Evolutionary conservation across 1,140 invertebrate species (phyloP).

Genomic region (Chrysomallon squamiferum): DNA sequence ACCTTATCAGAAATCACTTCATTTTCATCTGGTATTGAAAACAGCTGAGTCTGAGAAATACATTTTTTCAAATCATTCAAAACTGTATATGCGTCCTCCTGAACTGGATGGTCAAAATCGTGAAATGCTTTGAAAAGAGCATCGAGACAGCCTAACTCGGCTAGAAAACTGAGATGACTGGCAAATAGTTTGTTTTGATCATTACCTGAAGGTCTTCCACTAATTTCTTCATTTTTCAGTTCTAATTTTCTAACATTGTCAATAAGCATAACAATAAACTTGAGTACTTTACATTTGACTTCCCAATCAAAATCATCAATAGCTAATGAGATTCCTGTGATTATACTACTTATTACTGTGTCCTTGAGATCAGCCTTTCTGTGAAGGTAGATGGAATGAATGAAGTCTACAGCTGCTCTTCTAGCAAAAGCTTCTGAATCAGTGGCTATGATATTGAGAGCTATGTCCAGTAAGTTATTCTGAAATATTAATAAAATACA

Average conservation of each 20-base stretch:
- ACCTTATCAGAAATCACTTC: background rate
- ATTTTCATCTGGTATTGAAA: background rate
- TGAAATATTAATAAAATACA: background rate
- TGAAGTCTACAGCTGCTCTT: constrained; percentile 17
- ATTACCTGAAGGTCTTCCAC: background rate
- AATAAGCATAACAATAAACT: constrained; percentile 15
- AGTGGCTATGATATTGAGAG: background rate
- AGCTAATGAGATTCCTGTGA: background rate
- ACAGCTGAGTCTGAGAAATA: background rate
- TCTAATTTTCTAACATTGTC: background rate
- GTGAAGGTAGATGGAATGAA: constrained; percentile 3
- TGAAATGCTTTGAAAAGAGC: background rate
- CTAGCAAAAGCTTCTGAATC: constrained; percentile 22
- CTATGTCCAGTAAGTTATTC: background rate
- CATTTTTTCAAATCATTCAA: background rate
- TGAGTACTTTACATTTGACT: constrained; percentile 19
- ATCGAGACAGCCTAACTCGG: background rate
- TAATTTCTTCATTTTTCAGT: background rate
- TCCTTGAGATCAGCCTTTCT: background rate
- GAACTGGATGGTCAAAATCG: constrained; percentile 12
- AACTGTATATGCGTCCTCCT: constrained; percentile 9
- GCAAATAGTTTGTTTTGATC: background rate
- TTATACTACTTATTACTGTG: background rate
- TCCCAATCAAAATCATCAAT: constrained; percentile 34
- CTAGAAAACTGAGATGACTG: background rate